phyloP scores from a whole-genome alignment of 1,140 invertebrate genomes.

The Bombyx mandarina region DNA sequence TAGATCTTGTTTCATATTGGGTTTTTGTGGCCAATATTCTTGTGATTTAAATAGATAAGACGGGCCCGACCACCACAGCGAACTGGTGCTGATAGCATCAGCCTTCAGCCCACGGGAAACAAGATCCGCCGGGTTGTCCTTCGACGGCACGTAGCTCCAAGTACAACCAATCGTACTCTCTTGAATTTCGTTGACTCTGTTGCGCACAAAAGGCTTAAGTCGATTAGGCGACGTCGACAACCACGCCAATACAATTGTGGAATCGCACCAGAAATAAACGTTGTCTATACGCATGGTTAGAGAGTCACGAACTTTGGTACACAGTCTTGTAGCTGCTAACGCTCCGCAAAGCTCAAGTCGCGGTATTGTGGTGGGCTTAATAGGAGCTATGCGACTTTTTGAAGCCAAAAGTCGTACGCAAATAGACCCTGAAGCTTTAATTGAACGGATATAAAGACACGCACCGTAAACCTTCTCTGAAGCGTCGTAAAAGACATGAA shows the following conservation, averaged over 20 bases:
- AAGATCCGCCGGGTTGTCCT: slow-evolving; percentile 10
- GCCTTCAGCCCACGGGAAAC: slow-evolving; percentile 13
- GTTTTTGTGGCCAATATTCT: too few relatives aligned
- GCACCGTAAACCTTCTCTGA: slow-evolving; percentile 1
- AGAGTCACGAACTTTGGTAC: background rate
- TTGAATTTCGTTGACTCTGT: slow-evolving; percentile 12
- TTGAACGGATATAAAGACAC: background rate
- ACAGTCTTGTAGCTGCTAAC: background rate
- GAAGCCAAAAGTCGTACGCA: background rate
- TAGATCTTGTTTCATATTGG: too few relatives aligned
- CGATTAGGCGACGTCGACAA: slow-evolving; percentile 1
- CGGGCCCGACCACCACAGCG: slow-evolving; percentile 50
- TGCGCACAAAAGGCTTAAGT: slow-evolving; percentile 13
- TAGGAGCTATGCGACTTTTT: slow-evolving; percentile 1
- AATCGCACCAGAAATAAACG: slow-evolving; percentile 10
- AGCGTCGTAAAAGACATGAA: slow-evolving; percentile 5
- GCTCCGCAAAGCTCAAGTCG: slow-evolving; percentile 7
- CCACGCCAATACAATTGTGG: slow-evolving; percentile 10
- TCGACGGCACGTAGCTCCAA: slow-evolving; percentile 10
- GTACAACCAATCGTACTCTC: slow-evolving; percentile 4
- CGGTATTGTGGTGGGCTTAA: slow-evolving; percentile 6
- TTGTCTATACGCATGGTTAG: background rate
- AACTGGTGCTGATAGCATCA: slow-evolving; percentile 19
- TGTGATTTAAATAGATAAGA: too few relatives aligned
- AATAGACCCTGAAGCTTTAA: background rate